These are phyloP conservation scores for Odontesthes bonariensis DNA, from an alignment of 2,113 vertebrate species.

Conservation along the genomic window DNA sequence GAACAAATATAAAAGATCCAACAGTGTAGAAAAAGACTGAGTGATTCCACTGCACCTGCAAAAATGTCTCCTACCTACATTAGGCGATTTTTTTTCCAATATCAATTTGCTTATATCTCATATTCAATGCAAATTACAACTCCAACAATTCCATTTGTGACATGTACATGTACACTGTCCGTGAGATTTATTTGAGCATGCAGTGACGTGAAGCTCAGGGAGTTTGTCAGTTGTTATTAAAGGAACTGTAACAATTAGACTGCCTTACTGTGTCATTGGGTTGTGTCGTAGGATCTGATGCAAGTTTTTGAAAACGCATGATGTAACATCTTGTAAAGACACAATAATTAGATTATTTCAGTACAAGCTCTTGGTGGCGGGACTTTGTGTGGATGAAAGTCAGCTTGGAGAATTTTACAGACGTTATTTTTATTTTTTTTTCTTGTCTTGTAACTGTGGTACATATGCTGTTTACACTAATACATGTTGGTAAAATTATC, in stretches of 20 bases:
- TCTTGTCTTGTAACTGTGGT: neutral
- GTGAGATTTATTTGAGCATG: neutral
- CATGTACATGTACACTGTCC: neutral
- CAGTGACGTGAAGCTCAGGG: neutral
- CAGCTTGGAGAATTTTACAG: neutral
- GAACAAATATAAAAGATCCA: neutral
- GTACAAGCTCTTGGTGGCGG: neutral
- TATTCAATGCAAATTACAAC: too few species aligned
- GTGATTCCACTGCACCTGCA: neutral
- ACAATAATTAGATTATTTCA: constrained; percentile 8
- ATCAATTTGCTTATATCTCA: too few species aligned
- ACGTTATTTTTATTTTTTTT: neutral
- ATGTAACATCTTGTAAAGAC: constrained; percentile 37
- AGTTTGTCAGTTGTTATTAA: neutral
- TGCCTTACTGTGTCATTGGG: constrained; percentile 19
- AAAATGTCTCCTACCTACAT: neutral
- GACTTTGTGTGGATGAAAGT: neutral
- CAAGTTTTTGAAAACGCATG: constrained; percentile 42
- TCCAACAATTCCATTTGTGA: neutral
- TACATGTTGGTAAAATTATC: neutral
- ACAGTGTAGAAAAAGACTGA: neutral
- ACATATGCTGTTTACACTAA: neutral
- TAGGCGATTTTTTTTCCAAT: too few species aligned
- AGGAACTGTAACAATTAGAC: neutral
- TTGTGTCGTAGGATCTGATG: constrained; percentile 32